Conservation (phyloP, 2,113 vertebrate species). For the Rhea americana region DNA sequence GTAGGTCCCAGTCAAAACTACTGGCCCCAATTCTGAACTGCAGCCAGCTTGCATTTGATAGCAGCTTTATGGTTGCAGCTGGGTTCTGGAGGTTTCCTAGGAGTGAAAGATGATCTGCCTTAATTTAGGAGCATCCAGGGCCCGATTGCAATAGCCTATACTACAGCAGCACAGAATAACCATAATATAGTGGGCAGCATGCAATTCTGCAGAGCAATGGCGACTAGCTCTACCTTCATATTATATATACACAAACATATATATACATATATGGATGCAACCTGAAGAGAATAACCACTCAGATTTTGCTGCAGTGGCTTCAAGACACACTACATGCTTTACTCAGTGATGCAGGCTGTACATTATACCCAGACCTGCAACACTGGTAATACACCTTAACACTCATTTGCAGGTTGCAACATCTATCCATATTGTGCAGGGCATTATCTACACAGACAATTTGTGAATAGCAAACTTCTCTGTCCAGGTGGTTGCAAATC, state of each 20-base stretch:
- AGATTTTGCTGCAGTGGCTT: not conserved
- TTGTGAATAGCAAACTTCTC: not conserved
- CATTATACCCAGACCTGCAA: not conserved
- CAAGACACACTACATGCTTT: not conserved
- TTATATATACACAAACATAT: too few species aligned
- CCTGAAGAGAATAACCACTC: not conserved
- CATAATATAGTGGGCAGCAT: not conserved
- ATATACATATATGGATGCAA: not conserved
- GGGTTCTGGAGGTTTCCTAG: slow-evolving; percentile 24
- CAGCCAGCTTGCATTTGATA: slow-evolving; percentile 22
- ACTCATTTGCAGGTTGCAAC: not conserved
- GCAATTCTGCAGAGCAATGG: not conserved
- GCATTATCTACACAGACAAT: not conserved
- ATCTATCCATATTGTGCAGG: not conserved
- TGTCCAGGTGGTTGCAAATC: not conserved
- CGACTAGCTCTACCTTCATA: not conserved
- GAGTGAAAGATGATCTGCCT: not conserved
- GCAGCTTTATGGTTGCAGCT: slow-evolving; percentile 31
- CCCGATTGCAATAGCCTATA: not conserved
- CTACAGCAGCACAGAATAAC: not conserved
- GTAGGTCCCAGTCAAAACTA: slow-evolving; percentile 14
- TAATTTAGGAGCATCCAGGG: slow-evolving; percentile 23
- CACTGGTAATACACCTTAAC: not conserved
- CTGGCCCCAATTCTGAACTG: not conserved
- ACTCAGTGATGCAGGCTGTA: not conserved